Evolutionary conservation across 2,797 vertebrate species (phyloP).

Genomic region (Streptopelia turtur): DNA sequence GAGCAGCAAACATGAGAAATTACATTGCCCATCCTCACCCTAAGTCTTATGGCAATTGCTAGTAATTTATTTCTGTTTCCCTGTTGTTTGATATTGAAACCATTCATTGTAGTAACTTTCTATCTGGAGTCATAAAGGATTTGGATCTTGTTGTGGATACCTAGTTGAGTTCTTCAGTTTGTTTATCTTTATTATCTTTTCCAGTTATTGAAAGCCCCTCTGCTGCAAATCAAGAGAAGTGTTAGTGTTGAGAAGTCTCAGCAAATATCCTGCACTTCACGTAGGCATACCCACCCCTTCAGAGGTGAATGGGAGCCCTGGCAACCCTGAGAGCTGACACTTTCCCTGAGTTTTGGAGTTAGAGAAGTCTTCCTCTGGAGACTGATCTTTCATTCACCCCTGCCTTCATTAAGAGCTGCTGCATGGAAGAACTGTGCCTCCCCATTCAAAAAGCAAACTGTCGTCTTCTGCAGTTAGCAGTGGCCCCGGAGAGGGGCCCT

Average conservation of each 20-base stretch:
- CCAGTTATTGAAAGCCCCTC: not conserved
- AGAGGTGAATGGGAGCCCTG: not conserved
- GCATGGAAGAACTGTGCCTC: not conserved
- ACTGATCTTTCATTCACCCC: not conserved
- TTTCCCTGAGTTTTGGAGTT: not conserved
- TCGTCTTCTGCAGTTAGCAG: not conserved
- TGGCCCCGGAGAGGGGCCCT: not conserved
- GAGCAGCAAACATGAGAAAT: not conserved
- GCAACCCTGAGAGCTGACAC: not conserved
- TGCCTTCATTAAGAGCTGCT: not conserved
- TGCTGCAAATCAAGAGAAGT: not conserved
- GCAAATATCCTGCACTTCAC: not conserved
- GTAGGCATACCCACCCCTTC: accelerated
- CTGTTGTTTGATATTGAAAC: not conserved
- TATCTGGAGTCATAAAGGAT: not conserved
- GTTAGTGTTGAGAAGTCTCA: not conserved
- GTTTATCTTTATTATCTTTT: not conserved
- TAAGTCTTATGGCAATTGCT: not conserved
- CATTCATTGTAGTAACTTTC: not conserved
- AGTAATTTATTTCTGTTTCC: not conserved
- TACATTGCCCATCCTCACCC: not conserved
- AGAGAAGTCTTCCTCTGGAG: not conserved
- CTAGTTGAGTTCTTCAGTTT: not conserved
- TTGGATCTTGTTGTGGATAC: not conserved
- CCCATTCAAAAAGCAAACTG: not conserved